Percentiles rank a stretch among this genome's conserved stretches.
These are phyloP conservation scores for Eupithecia centaureata DNA, from an alignment of 2,888 invertebrate species.

Conservation along the genomic window DNA sequence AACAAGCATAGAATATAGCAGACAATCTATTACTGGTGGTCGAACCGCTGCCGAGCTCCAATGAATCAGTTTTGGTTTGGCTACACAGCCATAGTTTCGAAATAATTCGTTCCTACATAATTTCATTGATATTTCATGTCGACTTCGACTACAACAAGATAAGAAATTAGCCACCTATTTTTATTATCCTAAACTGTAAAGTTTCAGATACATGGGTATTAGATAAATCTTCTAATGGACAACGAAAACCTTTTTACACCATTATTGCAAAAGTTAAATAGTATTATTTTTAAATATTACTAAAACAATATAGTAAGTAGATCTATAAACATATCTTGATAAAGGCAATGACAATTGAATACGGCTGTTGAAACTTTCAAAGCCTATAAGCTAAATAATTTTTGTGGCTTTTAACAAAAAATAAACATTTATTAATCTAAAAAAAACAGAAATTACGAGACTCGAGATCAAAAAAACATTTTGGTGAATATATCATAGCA, in stretches of 20 bases:
- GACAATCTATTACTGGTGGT: conserved; percentile 39
- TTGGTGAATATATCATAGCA: conserved; percentile 77
- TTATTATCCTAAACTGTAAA: conserved; percentile 47
- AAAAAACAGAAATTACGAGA: conserved; percentile 66
- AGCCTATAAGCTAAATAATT: conserved; percentile 54
- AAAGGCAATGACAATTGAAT: conserved; percentile 55
- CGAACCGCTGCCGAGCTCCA: conserved; percentile 52
- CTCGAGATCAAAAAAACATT: conserved; percentile 71
- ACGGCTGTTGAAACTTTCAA: conserved; percentile 38
- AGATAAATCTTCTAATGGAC: conserved; percentile 29
- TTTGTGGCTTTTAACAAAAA: conserved; percentile 61
- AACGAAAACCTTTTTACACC: conserved; percentile 33
- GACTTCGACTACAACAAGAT: conserved; percentile 47
- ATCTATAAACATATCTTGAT: conserved; percentile 57
- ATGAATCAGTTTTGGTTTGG: conserved; percentile 70
- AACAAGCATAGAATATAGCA: conserved; percentile 37
- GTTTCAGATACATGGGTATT: conserved; percentile 43
- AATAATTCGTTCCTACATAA: conserved; percentile 66
- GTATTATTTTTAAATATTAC: conserved; percentile 26
- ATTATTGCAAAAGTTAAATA: conserved; percentile 12
- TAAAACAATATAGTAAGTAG: conserved; percentile 28
- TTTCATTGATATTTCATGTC: conserved; percentile 58
- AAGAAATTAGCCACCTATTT: conserved; percentile 48
- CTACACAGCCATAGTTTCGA: conserved; percentile 74
- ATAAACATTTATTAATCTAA: conserved; percentile 65